Base-by-base conservation (phyloP, 2,888 invertebrate species). In the Stegana nigrithorax region DNA sequence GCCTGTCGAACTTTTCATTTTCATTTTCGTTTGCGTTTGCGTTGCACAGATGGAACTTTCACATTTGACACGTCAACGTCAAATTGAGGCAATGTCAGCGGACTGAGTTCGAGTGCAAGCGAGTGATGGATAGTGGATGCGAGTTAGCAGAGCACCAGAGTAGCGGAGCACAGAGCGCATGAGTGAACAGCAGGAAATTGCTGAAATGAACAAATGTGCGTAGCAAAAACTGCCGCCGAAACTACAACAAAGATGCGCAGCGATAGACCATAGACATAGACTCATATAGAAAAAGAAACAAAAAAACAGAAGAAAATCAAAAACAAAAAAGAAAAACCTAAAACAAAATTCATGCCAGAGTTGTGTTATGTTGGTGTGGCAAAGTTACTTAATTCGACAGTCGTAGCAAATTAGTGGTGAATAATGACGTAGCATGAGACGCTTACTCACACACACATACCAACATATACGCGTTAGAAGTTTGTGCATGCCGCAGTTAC, bases 41-140 rank as follows among this genome's bases (percentile, higher is more conserved):
- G n/a, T 60, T 51, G 47, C 47, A 47, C 51, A 53, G 51, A 29
- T 55, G 53, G 53, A 55, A 78, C 76, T 78, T 78, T 60, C 76
- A 75, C 75, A 75, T 75, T 76, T 73, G 80, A 73, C 72, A 80
- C 80, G 80, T 76, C 75, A 76, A 78, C 78, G 80, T 78, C 80
- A 75, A 76, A 76, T 80, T 75, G 78, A 78, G 73, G 42, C n/a
- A 12, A 25, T 17, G 21, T 55, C 10, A n/a, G 29, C 23, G 12
- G 66, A 66, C 62, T 55, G 62, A 53, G 60, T 64, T n/a, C n/a
- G n/a, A n/a, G n/a, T n/a, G 44, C 36, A 62, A 55, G 44, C 29
- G 17, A 42, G 36, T 47, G 32, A n/a, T 17, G 29, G 45, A 25
- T 27, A 17, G 25, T 55, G 60, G 55, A 57, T 39, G 42, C 42